Evolutionary conservation across 2,888 invertebrate genomes (phyloP).

Genomic region (Pachymerium ferrugineum): DNA sequence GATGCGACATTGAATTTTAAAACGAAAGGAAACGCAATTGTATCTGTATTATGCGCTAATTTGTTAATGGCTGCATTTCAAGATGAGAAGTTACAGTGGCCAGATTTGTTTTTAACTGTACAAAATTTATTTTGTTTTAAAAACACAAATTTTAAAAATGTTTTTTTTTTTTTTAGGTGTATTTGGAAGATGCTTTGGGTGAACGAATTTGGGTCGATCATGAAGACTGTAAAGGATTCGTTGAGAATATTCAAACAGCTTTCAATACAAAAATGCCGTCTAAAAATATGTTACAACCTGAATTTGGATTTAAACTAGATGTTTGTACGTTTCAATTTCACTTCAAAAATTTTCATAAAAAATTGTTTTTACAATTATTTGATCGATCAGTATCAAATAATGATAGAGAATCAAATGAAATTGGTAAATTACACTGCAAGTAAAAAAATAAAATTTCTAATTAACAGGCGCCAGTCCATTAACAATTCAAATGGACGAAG

Average conservation of each 20-base stretch:
- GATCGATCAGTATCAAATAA: no score
- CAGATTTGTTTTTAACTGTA: slow-evolving; percentile 83
- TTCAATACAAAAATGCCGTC: slow-evolving; percentile 75
- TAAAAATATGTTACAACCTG: slow-evolving; percentile 57
- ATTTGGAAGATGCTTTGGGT: slow-evolving; percentile 88
- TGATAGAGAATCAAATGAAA: no score
- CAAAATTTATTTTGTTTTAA: slow-evolving; percentile 30
- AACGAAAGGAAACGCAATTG: slow-evolving; percentile 70
- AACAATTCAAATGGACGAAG: slow-evolving; percentile 28
- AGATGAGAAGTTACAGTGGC: slow-evolving; percentile 78
- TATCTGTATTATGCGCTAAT: slow-evolving; percentile 77
- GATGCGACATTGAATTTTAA: slow-evolving; percentile 61
- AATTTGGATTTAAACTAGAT: slow-evolving; percentile 39
- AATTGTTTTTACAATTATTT: no score
- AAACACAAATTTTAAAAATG: no score
- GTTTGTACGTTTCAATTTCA: slow-evolving; percentile 35
- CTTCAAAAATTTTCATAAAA: not conserved
- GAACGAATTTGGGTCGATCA: slow-evolving; percentile 93
- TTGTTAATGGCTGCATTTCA: slow-evolving; percentile 71
- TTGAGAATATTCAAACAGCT: slow-evolving; percentile 81
- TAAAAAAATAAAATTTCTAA: not conserved
- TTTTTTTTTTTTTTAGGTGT: slow-evolving; percentile 56
- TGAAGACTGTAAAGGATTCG: slow-evolving; percentile 81
- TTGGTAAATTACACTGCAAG: no score
- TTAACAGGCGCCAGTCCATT: slow-evolving; percentile 33